These are phyloP conservation scores for Lanius collurio DNA, from an alignment of 2,113 vertebrate species.

Conservation along the genomic window DNA sequence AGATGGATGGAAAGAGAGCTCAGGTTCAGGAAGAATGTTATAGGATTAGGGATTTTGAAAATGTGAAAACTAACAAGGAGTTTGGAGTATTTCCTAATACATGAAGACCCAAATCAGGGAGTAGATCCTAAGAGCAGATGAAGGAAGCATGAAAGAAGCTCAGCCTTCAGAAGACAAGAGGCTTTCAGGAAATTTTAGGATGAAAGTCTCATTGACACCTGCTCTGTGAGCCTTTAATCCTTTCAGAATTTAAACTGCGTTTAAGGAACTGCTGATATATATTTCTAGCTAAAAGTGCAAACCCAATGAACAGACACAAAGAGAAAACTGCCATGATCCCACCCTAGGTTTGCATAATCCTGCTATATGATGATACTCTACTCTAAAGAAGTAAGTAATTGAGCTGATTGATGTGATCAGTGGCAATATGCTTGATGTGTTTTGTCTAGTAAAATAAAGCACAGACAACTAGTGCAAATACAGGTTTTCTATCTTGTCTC, in stretches of 20 bases:
- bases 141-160: background rate
- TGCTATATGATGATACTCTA: background rate
- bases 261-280: background rate
- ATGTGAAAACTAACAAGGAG: background rate
- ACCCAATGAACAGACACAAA: background rate
- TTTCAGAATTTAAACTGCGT: background rate
- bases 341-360: background rate
- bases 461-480: background rate
- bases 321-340: background rate
- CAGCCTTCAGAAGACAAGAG: background rate
- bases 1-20: background rate
- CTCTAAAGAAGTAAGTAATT: background rate
- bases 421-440: background rate
- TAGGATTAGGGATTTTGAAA: background rate
- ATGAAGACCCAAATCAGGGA: background rate
- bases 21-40: background rate
- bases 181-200: constrained; percentile 5
- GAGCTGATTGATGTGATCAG: background rate
- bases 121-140: background rate
- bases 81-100: background rate
- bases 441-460: background rate
- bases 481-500: background rate
- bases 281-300: background rate
- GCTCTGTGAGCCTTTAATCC: background rate
- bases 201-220: constrained; percentile 22